A percentile compares a stretch with the other conserved stretches of the same genome.
These are phyloP conservation scores for Eupeodes luniger DNA, from an alignment of 2,888 invertebrate genomes.

Conservation along the genomic window DNA sequence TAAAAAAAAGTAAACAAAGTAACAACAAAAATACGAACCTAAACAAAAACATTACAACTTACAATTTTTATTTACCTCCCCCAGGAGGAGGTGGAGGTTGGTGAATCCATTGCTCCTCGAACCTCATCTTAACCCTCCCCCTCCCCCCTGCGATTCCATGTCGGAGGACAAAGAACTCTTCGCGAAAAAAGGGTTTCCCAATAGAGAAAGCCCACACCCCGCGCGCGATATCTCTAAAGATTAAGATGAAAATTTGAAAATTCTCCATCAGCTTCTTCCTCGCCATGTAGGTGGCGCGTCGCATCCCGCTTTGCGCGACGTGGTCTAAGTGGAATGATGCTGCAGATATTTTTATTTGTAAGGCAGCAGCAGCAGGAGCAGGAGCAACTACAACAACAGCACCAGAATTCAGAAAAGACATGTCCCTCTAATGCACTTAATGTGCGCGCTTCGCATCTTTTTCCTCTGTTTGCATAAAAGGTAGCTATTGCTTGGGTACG, in stretches of 20 bases:
- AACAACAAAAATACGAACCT: slow-evolving; percentile 19
- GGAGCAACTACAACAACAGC: not conserved
- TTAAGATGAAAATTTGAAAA: slow-evolving; percentile 76
- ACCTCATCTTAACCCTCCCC: not conserved
- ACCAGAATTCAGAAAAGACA: slow-evolving; percentile 57
- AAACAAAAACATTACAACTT: slow-evolving; percentile 40
- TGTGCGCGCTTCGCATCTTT: slow-evolving; percentile 74
- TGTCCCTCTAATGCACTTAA: slow-evolving; percentile 76
- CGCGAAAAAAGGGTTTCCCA: slow-evolving; percentile 57
- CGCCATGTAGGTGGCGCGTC: slow-evolving; percentile 69
- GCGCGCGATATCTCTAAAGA: slow-evolving; percentile 72
- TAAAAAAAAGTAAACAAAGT: not conserved
- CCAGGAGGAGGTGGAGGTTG: not conserved
- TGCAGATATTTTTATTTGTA: not conserved
- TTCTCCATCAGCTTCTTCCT: slow-evolving; percentile 51
- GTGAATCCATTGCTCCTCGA: not conserved
- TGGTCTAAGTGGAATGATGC: slow-evolving; percentile 20
- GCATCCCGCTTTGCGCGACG: not conserved
- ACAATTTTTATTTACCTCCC: slow-evolving; percentile 42
- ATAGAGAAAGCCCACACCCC: slow-evolving; percentile 37
- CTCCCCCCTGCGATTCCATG: not conserved
- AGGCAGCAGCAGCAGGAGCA: not conserved
- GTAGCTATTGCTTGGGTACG: slow-evolving; percentile 13
- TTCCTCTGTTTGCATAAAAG: slow-evolving; percentile 56
- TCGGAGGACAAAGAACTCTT: slow-evolving; percentile 65